These are phyloP conservation scores for Cheiracanthium punctorium DNA, from an alignment of 2,888 invertebrate genomes.

Conservation along the genomic window DNA sequence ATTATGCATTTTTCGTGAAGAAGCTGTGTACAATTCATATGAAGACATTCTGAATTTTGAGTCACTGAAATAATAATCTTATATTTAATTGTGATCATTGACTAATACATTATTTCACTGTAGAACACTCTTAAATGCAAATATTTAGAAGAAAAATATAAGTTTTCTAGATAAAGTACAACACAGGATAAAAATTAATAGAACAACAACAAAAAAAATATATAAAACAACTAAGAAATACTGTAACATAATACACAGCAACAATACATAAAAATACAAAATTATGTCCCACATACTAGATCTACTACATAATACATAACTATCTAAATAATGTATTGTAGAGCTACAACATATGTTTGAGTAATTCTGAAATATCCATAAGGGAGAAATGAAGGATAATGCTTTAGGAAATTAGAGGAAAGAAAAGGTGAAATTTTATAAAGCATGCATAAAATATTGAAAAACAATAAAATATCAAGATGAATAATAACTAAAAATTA, in stretches of 20 bases:
- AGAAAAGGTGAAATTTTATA: background rate
- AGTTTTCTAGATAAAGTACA: background rate
- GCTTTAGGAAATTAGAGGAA: background rate
- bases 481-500: background rate
- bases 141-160: background rate
- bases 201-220: no score
- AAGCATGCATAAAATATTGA: background rate
- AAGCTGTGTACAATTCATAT: no score
- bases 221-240: background rate
- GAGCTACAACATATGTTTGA: background rate
- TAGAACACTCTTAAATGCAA: background rate
- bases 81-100: no score
- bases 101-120: no score
- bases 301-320: slow-evolving; percentile 4
- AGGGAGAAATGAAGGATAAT: slow-evolving; percentile 1
- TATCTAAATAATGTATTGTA: background rate
- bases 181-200: no score
- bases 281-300: background rate
- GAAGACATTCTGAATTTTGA: no score
- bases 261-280: background rate
- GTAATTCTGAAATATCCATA: background rate
- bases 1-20: no score
- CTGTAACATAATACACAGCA: background rate
- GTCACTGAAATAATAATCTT: no score
- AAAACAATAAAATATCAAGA: background rate